Conservation (phyloP, 2,113 vertebrate genomes). For the Lagopus muta region DNA sequence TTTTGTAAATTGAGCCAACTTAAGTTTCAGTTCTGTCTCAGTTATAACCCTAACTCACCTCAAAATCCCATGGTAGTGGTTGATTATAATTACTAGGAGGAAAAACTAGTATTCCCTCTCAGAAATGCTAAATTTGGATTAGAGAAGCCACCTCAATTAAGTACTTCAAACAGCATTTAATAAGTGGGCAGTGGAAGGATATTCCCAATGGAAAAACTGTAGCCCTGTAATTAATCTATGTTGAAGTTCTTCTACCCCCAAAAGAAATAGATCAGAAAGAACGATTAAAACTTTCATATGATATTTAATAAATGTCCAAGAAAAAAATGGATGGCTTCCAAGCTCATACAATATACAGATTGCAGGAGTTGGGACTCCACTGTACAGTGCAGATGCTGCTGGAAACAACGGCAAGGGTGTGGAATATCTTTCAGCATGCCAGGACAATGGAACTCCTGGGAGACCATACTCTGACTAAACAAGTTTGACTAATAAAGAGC, state of each 20-base stretch:
- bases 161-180: not conserved
- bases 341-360: not conserved
- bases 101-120: not conserved
- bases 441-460: not conserved
- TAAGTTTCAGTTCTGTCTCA: not conserved
- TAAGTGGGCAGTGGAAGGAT: not conserved
- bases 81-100: not conserved
- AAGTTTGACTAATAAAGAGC: not conserved
- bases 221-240: not conserved
- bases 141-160: not conserved
- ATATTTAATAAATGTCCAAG: not conserved
- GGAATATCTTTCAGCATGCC: not conserved
- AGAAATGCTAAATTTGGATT: not conserved
- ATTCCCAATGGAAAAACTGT: conserved; percentile 2
- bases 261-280: not conserved
- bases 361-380: not conserved
- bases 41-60: not conserved
- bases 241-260: not conserved
- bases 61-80: not conserved
- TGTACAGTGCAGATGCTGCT: not conserved
- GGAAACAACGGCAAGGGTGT: not conserved
- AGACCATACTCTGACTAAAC: not conserved
- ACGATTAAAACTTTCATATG: not conserved
- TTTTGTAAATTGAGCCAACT: not conserved
- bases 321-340: not conserved